Conservation (phyloP, 2,797 vertebrate species). For the Myotis vivesi region DNA sequence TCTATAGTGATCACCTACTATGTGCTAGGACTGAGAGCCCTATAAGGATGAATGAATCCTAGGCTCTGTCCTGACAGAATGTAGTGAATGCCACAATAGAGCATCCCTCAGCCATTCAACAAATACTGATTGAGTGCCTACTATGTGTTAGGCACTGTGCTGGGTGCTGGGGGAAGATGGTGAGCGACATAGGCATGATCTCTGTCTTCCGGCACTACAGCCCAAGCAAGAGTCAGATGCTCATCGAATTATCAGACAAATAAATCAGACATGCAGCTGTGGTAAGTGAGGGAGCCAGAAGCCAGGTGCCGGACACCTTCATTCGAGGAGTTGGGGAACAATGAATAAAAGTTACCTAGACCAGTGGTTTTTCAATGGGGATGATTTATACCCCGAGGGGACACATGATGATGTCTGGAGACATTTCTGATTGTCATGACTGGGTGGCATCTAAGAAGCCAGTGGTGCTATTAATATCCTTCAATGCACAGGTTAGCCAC, state of each 20-base stretch:
- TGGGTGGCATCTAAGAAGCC: neutral
- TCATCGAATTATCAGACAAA: neutral
- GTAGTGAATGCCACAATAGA: neutral
- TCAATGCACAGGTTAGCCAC: neutral
- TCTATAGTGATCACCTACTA: neutral
- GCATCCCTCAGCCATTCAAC: neutral
- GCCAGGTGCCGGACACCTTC: neutral
- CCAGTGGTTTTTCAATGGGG: neutral
- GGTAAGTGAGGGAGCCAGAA: neutral
- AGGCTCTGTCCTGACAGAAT: neutral
- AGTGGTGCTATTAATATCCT: neutral
- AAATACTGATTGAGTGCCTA: neutral
- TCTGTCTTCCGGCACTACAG: neutral
- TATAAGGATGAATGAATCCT: neutral
- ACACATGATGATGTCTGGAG: neutral
- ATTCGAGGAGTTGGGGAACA: neutral
- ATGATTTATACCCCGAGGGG: neutral
- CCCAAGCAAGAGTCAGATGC: neutral
- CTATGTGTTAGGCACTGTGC: neutral
- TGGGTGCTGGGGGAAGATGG: neutral
- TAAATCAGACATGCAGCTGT: neutral
- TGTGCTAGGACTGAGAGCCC: neutral
- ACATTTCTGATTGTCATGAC: neutral
- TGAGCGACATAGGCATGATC: accelerated
- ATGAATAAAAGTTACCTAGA: neutral